A percentile compares a stretch with the other conserved stretches of the same genome.
phyloP scores from a whole-genome alignment of 2,888 invertebrate species.

The Iselma pallidipennis region DNA sequence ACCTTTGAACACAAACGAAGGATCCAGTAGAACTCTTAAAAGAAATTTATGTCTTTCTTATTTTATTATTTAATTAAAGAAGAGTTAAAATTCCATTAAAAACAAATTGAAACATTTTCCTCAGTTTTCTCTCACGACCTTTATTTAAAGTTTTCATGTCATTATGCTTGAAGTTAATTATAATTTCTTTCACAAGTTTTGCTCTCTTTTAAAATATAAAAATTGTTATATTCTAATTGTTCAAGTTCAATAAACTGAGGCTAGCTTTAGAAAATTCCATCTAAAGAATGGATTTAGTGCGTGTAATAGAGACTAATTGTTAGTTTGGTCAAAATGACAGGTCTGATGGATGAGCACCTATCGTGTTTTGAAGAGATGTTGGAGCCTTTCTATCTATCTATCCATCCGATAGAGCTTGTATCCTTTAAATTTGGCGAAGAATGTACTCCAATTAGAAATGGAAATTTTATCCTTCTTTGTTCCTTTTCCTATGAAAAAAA shows the following conservation, averaged over 20 bases:
- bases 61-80: conserved; percentile 21
- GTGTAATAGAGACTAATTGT: conserved; percentile 41
- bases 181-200: neutral
- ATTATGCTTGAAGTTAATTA: conserved; percentile 11
- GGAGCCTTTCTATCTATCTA: neutral
- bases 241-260: too few species aligned
- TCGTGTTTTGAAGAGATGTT: conserved; percentile 24
- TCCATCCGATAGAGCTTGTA: too few species aligned
- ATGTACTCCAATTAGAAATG: too few species aligned
- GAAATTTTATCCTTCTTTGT: too few species aligned
- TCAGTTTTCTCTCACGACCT: neutral
- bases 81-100: conserved; percentile 19
- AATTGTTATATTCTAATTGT: conserved; percentile 6
- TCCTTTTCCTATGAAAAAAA: too few species aligned
- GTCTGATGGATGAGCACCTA: conserved; percentile 36
- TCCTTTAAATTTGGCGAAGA: neutral
- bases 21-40: neutral
- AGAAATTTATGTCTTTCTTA: conserved; percentile 11
- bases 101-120: conserved; percentile 10
- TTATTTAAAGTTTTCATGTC: conserved; percentile 13
- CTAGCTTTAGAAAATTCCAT: neutral
- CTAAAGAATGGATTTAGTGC: conserved; percentile 22
- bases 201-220: neutral
- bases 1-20: neutral
- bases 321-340: conserved; percentile 35